Conservation (phyloP, 2,113 vertebrate genomes). For the Otis tarda region DNA sequence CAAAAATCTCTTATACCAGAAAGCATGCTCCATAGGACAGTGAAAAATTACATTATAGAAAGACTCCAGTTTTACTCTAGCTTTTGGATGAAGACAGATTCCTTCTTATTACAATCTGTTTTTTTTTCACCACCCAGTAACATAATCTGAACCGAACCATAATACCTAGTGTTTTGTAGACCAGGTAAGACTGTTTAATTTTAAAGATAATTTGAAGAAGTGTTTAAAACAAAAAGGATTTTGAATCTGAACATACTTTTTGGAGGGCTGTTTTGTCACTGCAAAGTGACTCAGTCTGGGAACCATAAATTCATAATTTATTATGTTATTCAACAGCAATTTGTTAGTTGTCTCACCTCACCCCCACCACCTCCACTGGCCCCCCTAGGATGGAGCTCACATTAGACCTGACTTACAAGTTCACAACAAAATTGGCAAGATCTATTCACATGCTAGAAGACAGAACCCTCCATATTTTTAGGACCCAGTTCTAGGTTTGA, state of each 20-base stretch:
- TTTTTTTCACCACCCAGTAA: neutral
- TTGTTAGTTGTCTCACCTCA: neutral
- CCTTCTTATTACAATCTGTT: neutral
- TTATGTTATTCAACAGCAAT: neutral
- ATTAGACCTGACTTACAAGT: neutral
- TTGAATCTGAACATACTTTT: neutral
- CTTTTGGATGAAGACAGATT: slow-evolving; percentile 12
- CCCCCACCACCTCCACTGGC: too few relatives aligned
- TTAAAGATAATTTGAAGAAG: neutral
- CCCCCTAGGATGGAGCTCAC: neutral
- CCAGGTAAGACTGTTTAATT: neutral
- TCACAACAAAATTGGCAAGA: neutral
- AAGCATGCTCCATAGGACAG: slow-evolving; percentile 15
- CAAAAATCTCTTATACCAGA: slow-evolving; percentile 36
- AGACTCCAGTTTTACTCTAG: neutral
- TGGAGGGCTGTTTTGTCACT: neutral
- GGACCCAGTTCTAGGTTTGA: neutral
- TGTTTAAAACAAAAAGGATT: neutral
- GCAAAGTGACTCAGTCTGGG: neutral
- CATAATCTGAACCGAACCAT: neutral
- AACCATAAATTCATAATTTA: neutral
- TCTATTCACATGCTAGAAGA: neutral
- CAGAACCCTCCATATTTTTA: neutral
- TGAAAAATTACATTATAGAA: slow-evolving; percentile 49
- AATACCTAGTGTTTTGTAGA: neutral